These are phyloP conservation scores for Paramuricea clavata DNA, from an alignment of 92 coral and sea anemone genomes.

Conservation along the genomic window DNA sequence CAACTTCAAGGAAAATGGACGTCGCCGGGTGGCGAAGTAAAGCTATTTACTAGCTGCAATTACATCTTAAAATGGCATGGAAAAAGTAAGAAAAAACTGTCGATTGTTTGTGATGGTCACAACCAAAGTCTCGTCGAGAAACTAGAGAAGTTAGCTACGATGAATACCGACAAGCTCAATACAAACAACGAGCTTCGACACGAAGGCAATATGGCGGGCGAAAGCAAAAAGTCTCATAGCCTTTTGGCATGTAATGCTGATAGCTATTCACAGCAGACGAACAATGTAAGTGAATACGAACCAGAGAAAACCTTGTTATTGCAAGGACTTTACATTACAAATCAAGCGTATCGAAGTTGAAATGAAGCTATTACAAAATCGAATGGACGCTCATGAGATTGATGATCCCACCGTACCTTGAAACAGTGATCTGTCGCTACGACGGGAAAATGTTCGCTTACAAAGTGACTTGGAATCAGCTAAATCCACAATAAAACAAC, in stretches of 20 bases:
- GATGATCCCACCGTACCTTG: neutral
- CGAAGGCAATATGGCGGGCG: neutral
- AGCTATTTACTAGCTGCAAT: slow-evolving; percentile 1
- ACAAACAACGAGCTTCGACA: neutral
- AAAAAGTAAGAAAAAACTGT: slow-evolving; percentile 21
- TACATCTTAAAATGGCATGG: slow-evolving; percentile 7
- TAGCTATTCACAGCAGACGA: neutral
- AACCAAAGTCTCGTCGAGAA: slow-evolving; percentile 5
- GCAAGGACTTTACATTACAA: no score
- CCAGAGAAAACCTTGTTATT: no score
- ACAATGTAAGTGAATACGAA: neutral
- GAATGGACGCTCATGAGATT: neutral
- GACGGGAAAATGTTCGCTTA: slow-evolving; percentile 15
- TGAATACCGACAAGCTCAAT: neutral
- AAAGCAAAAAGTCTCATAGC: neutral
- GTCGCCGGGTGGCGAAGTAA: slow-evolving; percentile 11
- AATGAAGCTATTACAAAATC: neutral
- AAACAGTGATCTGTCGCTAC: neutral
- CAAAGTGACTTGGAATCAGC: slow-evolving; percentile 20
- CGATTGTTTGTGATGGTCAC: neutral
- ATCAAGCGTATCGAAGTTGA: neutral
- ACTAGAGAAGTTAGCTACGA: neutral
- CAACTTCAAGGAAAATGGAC: slow-evolving; percentile 12
- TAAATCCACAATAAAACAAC: neutral
- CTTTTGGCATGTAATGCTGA: neutral